These are phyloP conservation scores for Apodemia hepburni DNA, from an alignment of 2,888 invertebrate species.

Conservation along the genomic window DNA sequence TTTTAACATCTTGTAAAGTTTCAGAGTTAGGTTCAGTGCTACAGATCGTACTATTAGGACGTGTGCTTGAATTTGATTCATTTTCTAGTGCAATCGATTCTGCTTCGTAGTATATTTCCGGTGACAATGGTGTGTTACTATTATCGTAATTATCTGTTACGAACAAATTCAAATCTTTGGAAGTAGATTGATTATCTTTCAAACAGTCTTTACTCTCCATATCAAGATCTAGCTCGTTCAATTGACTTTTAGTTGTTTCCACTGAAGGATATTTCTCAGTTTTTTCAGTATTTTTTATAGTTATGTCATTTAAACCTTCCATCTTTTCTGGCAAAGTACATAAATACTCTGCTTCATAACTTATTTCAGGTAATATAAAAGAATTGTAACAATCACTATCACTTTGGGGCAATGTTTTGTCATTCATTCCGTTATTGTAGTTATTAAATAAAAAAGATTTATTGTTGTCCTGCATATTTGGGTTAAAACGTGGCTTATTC, in stretches of 20 bases:
- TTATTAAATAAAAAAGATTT: not conserved
- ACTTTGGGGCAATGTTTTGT: not conserved
- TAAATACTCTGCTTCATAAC: conserved; percentile 3
- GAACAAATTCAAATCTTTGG: not conserved
- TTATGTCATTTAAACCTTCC: not conserved
- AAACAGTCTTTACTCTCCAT: not conserved
- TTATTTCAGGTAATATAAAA: conserved; percentile 7
- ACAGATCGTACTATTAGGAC: not conserved
- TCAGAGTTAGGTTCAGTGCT: not conserved
- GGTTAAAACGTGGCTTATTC: not conserved
- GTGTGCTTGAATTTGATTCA: not conserved
- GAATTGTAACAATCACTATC: not conserved
- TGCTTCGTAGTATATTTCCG: conserved; percentile 13
- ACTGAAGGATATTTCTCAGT: not conserved
- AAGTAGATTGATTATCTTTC: not conserved
- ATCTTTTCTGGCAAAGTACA: not conserved
- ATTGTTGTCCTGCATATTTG: not conserved
- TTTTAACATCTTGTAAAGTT: no score
- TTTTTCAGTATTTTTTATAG: not conserved
- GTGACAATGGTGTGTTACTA: not conserved
- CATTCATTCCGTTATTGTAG: not conserved
- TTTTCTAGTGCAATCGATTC: not conserved
- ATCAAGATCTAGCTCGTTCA: not conserved
- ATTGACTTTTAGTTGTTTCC: not conserved
- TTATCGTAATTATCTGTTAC: not conserved